Evolutionary conservation across 1,140 invertebrate genomes (phyloP), one percentile per base, ranked within the genome.

Genomic region (Pogonognathellus flavescens): DNA sequence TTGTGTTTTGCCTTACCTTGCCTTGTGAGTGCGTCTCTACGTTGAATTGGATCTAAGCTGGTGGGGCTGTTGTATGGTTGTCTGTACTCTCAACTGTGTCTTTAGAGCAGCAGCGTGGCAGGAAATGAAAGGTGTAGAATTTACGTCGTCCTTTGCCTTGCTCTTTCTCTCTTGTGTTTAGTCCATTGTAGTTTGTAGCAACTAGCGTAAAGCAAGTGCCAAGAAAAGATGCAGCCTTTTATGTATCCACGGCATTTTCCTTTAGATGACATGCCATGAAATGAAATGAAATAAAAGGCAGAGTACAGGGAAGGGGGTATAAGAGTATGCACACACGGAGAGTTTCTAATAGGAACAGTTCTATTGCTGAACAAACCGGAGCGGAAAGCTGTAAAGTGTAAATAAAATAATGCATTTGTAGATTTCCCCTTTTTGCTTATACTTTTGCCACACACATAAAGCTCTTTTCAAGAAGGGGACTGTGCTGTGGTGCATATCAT

Each of bases 381-480:
- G 70, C 70, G 70, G 70, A 76, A 76, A 76, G 70, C 70, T 76
- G 70, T 76, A 76, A 76, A 76, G 70, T 50, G 70, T 76, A 76
- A 76, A 76, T 76, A 76, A 76, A 76, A 76, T 76, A 49, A 76
- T 50, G 70, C 70, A 76, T 76, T 76, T 76, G 70, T 76, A 76
- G 70, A 76, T 76, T 76, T 76, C 41, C 31, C 41, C 70, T 76
- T 76, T 41, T 50, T 49, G 70, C 31, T 1, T 41, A 41, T 41
- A 14, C 53, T 14, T n/a, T n/a, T n/a, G n/a, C n/a, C n/a, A n/a
- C n/a, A n/a, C n/a, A n/a, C n/a, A n/a, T n/a, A n/a, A n/a, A n/a
- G n/a, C n/a, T 13, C 53, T 57, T 57, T 57, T 57, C 31, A 41
- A 6, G 31, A 41, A 6, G 31, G 31, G 31, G 31, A 41, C 6